phyloP scores from a whole-genome alignment of 2,113 vertebrate genomes.

The Hydropotes inermis region DNA sequence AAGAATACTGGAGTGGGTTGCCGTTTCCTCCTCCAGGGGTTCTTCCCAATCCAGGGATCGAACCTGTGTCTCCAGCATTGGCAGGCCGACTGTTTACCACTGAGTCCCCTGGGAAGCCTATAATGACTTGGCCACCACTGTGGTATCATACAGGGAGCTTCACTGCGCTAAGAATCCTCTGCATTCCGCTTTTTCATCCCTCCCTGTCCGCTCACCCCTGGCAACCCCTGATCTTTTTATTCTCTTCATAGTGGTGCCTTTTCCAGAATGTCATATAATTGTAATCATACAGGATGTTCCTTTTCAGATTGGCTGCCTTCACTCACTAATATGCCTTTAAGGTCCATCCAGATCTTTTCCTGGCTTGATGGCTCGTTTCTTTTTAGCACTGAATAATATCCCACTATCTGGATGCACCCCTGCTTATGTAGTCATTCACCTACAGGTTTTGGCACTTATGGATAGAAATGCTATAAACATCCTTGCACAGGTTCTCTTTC shows the following conservation, averaged over 20 bases:
- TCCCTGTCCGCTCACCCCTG: accelerated
- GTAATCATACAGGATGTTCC: not conserved
- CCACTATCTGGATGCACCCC: not conserved
- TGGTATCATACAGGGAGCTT: not conserved
- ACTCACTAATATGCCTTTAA: not conserved
- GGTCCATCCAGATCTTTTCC: not conserved
- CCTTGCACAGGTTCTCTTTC: not conserved
- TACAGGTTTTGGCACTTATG: not conserved
- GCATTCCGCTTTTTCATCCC: not conserved
- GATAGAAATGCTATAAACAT: not conserved
- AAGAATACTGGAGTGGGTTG: not conserved
- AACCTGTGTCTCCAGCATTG: not conserved
- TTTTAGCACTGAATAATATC: not conserved
- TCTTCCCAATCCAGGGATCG: not conserved
- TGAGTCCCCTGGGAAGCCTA: not conserved
- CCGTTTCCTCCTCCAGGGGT: not conserved
- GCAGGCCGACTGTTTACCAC: not conserved
- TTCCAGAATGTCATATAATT: not conserved
- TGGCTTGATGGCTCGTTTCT: not conserved
- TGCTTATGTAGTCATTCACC: not conserved
- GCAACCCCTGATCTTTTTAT: not conserved
- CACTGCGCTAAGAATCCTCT: not conserved
- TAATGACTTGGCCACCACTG: not conserved
- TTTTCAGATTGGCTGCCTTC: not conserved
- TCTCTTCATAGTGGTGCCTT: not conserved